Conservation (phyloP, 2,888 invertebrate genomes). For the Lithophane ornitopus region DNA sequence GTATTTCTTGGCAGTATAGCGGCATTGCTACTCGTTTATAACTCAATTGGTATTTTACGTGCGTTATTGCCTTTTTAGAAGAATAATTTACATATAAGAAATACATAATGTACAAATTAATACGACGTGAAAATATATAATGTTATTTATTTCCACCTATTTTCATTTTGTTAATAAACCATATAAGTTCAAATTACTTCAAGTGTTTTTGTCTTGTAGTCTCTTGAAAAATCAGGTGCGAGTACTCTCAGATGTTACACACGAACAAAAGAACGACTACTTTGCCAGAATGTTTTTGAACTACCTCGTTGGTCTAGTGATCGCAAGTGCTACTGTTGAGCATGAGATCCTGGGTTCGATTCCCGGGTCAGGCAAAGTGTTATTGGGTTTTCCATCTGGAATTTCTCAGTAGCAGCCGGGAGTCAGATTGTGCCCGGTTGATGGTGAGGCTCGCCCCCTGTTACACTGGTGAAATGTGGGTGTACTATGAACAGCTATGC, state of each 20-base stretch:
- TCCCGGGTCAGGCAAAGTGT: no score
- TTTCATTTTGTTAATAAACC: constrained; percentile 88
- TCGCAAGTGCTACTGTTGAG: no score
- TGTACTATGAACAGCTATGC: no score
- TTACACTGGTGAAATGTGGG: no score
- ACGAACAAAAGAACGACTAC: background rate
- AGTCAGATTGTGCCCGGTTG: no score
- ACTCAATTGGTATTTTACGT: constrained; percentile 83
- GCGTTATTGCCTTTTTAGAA: constrained; percentile 85
- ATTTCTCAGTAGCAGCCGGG: no score
- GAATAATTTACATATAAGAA: constrained; percentile 81
- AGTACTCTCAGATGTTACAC: background rate
- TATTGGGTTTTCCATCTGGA: no score
- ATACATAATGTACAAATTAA: constrained; percentile 89
- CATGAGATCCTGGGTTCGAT: no score
- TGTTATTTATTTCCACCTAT: constrained; percentile 89
- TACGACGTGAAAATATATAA: constrained; percentile 88
- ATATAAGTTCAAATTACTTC: constrained; percentile 79
- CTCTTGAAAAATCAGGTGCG: background rate
- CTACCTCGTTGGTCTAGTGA: no score
- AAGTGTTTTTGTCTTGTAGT: constrained; percentile 53
- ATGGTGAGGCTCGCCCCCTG: no score
- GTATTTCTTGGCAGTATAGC: constrained; percentile 70
- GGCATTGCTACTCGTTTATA: constrained; percentile 71
- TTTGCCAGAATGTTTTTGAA: background rate